These are phyloP conservation scores for Nycticryphes semicollaris DNA, from an alignment of 2,113 vertebrate genomes.

Conservation along the genomic window DNA sequence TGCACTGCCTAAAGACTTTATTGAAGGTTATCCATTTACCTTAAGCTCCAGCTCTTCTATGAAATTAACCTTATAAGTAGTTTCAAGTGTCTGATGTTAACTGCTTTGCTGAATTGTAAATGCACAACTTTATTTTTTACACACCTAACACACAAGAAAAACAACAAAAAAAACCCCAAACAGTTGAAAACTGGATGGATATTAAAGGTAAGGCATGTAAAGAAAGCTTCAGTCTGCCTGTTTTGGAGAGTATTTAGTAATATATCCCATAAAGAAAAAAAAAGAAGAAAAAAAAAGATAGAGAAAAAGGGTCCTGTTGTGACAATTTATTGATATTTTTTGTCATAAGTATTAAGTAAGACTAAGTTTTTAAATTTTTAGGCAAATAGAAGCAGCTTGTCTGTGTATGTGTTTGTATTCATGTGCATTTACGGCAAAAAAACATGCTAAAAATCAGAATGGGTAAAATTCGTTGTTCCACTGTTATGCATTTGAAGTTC, in stretches of 20 bases:
- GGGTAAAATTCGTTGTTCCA: background rate
- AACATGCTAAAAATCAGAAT: background rate
- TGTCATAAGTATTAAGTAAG: background rate
- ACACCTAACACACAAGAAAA: background rate
- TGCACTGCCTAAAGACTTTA: background rate
- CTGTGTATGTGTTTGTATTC: background rate
- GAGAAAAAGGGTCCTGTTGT: background rate
- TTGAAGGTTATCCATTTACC: background rate
- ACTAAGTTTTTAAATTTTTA: background rate
- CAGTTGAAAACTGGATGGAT: background rate
- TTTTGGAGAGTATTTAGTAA: background rate
- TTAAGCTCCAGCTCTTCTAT: background rate
- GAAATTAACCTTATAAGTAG: background rate
- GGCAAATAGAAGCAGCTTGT: background rate
- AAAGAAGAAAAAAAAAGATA: background rate
- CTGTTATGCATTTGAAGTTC: background rate
- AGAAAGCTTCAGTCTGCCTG: background rate
- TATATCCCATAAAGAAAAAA: background rate
- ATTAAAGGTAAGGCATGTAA: background rate
- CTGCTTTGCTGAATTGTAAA: background rate
- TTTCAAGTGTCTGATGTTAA: background rate
- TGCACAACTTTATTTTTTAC: background rate
- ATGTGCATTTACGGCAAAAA: background rate
- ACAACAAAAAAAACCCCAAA: background rate
- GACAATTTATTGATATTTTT: background rate